These are phyloP conservation scores for Pangasius krempfi DNA, from an alignment of 2,797 vertebrate genomes.

Conservation along the genomic window DNA sequence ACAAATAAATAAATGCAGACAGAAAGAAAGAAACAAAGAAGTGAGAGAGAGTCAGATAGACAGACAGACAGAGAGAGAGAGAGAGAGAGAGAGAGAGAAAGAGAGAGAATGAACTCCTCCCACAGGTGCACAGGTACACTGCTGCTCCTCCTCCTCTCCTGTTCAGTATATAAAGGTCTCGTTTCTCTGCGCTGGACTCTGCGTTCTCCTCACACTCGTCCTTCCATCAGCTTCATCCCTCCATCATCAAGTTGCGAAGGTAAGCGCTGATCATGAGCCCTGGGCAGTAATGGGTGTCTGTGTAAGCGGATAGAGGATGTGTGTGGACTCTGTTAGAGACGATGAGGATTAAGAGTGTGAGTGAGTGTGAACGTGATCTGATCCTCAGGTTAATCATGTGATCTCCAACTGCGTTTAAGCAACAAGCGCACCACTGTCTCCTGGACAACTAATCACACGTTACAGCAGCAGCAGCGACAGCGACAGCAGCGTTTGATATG, in stretches of 20 bases:
- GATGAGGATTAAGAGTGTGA: neutral
- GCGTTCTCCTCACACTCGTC: conserved; percentile 14
- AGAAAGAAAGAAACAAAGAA: neutral
- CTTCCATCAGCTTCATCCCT: conserved; percentile 15
- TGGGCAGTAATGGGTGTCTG: neutral
- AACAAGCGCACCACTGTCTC: conserved; percentile 21
- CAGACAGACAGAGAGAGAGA: neutral
- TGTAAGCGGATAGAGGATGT: neutral
- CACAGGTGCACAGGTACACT: conserved; percentile 48
- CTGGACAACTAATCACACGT: conserved; percentile 13
- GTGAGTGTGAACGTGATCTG: neutral
- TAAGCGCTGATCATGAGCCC: conserved; percentile 6
- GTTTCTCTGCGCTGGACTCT: conserved; percentile 13
- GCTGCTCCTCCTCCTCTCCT: conserved; percentile 27
- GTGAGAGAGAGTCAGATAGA: neutral
- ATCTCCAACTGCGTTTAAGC: neutral
- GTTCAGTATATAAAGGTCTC: conserved; percentile 44
- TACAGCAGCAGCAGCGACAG: neutral
- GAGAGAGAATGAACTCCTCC: conserved; percentile 36
- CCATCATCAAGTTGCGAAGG: conserved; percentile 39
- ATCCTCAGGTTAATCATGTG: conserved; percentile 5
- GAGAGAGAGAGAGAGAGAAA: neutral
- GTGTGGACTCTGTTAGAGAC: neutral
- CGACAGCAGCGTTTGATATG: conserved; percentile 34
- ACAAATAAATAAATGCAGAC: too few relatives aligned